Base-by-base conservation (phyloP, 2,113 vertebrate species). In the Rafetus swinhoei region DNA sequence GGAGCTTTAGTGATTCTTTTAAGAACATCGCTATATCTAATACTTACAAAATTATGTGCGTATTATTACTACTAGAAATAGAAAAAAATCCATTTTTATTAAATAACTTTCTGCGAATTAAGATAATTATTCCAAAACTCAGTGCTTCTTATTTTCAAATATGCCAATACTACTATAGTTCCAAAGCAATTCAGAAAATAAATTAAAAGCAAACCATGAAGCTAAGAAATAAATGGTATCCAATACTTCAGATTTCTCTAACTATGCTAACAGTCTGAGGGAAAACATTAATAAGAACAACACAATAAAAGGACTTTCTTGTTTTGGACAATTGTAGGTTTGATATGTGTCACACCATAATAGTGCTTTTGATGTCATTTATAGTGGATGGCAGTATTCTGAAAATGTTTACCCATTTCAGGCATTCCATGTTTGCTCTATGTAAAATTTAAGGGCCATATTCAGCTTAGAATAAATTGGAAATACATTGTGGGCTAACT, bases 21-120 rank as follows among this genome's bases (percentile, higher is more conserved):
- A 88, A 93, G 56, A 82, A 56, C 9, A 82, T 84, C 94, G 95
- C 25, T 89, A 84, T 35, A 89, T 82, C 5, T 10, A 85, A n/a
- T 91, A 90, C 85, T 88, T 95, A 85, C 69, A 32, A 76, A 69
- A 88, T 53, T 1, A 1, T 15, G 9, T 86, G 79, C 89, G 86
- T 94, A 89, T 82, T 65, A 14, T 87, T 14, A 25, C 83, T 87
- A 52, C 29, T 56, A 81, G n/a, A 92, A 50, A 35, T 50, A 88
- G 84, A 92, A 89, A 93, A 35, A 45, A 89, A 94, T 90, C n/a
- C 7, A 90, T 82, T 95, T 93, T 91, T 93, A 95, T 92, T 90
- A 93, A 84, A 90, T 84, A 95, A 85, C 24, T 95, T 93, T 82
- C 90, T 84, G 21, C 9, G 25, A 25, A 85, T 90, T 97, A 93